Base-by-base conservation (phyloP, 2,888 invertebrate genomes). In the Andrena praecox region DNA sequence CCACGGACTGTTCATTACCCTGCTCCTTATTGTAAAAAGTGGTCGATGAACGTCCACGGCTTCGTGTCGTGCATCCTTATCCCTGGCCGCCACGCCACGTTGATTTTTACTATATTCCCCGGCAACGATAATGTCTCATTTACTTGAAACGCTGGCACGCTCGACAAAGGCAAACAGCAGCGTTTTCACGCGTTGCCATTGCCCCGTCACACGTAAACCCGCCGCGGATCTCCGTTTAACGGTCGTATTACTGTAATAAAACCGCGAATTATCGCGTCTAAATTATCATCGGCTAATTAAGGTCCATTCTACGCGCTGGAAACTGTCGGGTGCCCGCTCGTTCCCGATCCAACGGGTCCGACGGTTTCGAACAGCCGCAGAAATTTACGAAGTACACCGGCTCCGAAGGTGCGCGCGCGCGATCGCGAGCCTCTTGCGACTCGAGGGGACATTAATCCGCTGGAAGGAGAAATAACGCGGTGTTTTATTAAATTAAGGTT, bases 121-220 rank as follows among this genome's bases (percentile, higher is more conserved):
- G 50, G 31, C 48, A 72, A 86, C 72, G 79, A 77, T 84, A 79
- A 84, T 76, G 86, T 86, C 81, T 84, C 86, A 77, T 84, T 82
- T 74, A 82, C 62, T 42, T 24, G 69, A 70, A 82, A 60, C 59
- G 62, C 8, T 67, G 56, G 63, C 78, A 68, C 48, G 67, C 62
- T 62, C 62, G 29, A 27, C 69, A 10, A 35, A 75, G 52, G 60
- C 50, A 52, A 56, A 50, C 77, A 33, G 16, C 24, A 20, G 2
- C 42, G 67, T 59, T 66, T 60, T 66, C 77, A 2, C 77, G 10
- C 33, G 42, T 54, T 20, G 16, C 24, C 62, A 78, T 78, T 42
- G 62, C 3, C 20, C n/a, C 7, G 68, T 42, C 42, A 54, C 77
- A 78, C 62, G 67, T 77, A 33, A 77, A 8, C 50, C 8, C 0